These are phyloP conservation scores for Phengaris arion DNA, from an alignment of 2,888 invertebrate genomes.

Conservation along the genomic window DNA sequence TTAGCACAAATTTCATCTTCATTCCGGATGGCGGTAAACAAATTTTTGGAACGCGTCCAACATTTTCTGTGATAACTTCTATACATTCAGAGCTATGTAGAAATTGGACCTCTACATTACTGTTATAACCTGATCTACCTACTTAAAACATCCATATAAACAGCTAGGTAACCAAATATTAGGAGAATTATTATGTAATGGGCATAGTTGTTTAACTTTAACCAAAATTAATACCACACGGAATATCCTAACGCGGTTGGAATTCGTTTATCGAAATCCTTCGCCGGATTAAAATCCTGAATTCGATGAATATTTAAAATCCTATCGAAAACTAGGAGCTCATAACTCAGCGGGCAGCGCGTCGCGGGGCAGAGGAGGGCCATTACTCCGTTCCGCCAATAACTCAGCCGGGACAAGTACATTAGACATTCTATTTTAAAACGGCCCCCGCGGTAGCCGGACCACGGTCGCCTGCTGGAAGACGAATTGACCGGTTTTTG, in stretches of 20 bases:
- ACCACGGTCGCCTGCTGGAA: not conserved
- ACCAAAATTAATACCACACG: not conserved
- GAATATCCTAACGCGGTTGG: not conserved
- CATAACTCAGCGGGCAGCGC: constrained; percentile 38
- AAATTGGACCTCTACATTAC: constrained; percentile 10
- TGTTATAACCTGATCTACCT: not conserved
- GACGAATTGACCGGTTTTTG: constrained; percentile 21
- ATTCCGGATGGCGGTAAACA: constrained; percentile 10
- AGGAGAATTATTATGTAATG: no score
- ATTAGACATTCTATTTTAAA: constrained; percentile 40
- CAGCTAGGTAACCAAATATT: not conserved
- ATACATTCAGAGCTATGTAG: not conserved
- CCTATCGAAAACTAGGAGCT: constrained; percentile 20
- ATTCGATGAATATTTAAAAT: constrained; percentile 27
- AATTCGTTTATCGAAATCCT: constrained; percentile 14
- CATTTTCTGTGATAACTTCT: not conserved
- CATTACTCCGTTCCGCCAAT: constrained; percentile 44
- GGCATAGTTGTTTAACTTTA: not conserved
- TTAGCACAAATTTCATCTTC: constrained; percentile 9
- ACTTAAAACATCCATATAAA: not conserved
- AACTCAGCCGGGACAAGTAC: constrained; percentile 42
- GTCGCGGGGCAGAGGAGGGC: constrained; percentile 33
- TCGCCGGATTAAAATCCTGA: constrained; percentile 5
- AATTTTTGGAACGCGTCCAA: not conserved
- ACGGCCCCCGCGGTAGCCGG: constrained; percentile 4